Conservation (phyloP, 1,140 invertebrate genomes). For the Drosophila mauritiana region DNA sequence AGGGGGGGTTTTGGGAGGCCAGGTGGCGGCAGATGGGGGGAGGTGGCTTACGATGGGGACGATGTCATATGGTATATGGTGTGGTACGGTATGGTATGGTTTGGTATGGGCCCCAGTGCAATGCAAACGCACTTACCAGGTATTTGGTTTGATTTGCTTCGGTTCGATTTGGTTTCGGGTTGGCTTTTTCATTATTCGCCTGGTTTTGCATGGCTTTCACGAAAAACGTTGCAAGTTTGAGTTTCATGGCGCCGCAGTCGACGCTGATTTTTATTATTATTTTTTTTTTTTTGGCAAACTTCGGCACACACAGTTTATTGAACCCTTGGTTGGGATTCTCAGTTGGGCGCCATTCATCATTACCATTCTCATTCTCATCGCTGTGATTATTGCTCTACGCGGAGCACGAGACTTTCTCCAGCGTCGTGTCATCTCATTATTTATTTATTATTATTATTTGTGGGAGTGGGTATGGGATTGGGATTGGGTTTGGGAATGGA, state of each 20-base stretch:
- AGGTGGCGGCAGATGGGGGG: background rate
- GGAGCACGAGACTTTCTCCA: slow-evolving; percentile 64
- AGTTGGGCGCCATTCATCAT: slow-evolving; percentile 47
- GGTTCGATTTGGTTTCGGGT: slow-evolving; percentile 5
- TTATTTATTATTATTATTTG: slow-evolving; percentile 5
- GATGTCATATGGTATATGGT: slow-evolving; percentile 2
- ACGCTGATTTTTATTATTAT: slow-evolving; percentile 22
- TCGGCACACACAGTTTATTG: slow-evolving; percentile 60
- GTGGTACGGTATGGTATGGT: background rate
- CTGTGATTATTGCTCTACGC: slow-evolving; percentile 34
- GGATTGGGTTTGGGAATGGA: slow-evolving; percentile 9
- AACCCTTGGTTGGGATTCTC: slow-evolving; percentile 44
- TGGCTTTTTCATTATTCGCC: slow-evolving; percentile 7
- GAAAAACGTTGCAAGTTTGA: slow-evolving; percentile 41
- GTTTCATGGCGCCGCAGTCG: slow-evolving; percentile 20
- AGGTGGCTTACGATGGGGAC: background rate
- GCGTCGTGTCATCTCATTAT: slow-evolving; percentile 33
- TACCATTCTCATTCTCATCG: slow-evolving; percentile 42
- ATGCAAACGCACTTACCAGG: slow-evolving; percentile 39
- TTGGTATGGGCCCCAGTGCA: background rate
- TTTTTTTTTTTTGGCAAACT: slow-evolving; percentile 66
- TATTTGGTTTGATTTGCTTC: slow-evolving; percentile 14
- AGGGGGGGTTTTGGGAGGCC: background rate
- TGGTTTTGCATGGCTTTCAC: slow-evolving; percentile 38
- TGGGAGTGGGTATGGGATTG: slow-evolving; percentile 1